Evolutionary conservation across 2,888 invertebrate genomes (phyloP), one percentile per base, ranked within the genome.

Genomic region (Drosophila falleni): DNA sequence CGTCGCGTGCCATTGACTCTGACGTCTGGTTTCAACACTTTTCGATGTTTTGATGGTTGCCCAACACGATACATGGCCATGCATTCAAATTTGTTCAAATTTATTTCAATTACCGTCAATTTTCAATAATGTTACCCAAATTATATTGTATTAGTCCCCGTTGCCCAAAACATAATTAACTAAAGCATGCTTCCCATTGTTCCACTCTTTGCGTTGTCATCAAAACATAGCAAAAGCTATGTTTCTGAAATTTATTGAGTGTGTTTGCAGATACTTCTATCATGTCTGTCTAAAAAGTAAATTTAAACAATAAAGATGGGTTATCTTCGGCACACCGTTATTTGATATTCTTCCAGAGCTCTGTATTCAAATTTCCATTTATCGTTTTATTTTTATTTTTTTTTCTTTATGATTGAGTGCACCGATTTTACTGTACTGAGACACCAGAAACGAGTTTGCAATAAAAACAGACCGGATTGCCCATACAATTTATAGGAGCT

Each of bases 51-150:
- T 84, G 83, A 88, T 88, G 87, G 84, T 54, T 58, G 65, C 64
- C 56, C 80, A 74, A 67, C 83, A 83, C 83, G 83, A 87, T 76
- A 89, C 74, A 61, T 54, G 69, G 47, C 55, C 89, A 62, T 79
- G 80, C 87, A 88, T 71, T 80, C 77, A 80, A 89, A 86, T 88
- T 89, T 89, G 89, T 82, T 78, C 75, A 81, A 88, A 89, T 89
- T 81, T 77, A 87, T 89, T 89, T 89, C 87, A 87, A 88, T 87
- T 89, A 89, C 84, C 84, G 72, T 78, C 87, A 86, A 86, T 89
- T 86, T 88, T 86, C 87, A 89, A 89, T 89, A 86, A 89, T 86
- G 88, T 89, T 78, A 51, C 46, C 55, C 56, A 83, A 88, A 89
- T 86, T 89, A 88, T 81, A 86, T 89, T 86, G 67, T 62, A 86